Evolutionary conservation across 2,888 invertebrate genomes (phyloP).

Genomic region (Idaea biselata): DNA sequence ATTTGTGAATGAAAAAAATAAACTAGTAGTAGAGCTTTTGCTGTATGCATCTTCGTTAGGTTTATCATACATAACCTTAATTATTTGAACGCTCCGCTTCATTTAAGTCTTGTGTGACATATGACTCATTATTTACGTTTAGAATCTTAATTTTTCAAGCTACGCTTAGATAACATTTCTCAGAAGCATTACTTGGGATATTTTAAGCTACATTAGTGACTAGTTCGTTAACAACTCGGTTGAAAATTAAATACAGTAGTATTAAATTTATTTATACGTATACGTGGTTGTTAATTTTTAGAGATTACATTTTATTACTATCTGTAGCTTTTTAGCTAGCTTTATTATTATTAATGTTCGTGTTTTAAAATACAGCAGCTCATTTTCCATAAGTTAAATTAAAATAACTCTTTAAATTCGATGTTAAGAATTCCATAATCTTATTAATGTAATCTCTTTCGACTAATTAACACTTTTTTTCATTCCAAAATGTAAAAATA

Average conservation of each 20-base stretch:
- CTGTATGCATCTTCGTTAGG: slow-evolving; percentile 61
- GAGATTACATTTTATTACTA: not conserved
- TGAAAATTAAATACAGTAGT: not conserved
- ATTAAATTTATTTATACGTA: not conserved
- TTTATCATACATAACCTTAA: slow-evolving; percentile 76
- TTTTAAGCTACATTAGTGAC: slow-evolving; percentile 15
- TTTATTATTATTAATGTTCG: not conserved
- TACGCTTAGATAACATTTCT: slow-evolving; percentile 31
- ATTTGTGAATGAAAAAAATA: slow-evolving; percentile 77
- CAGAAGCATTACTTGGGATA: slow-evolving; percentile 27
- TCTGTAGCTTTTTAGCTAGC: not conserved
- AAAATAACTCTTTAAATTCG: not conserved
- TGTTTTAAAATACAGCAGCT: not conserved
- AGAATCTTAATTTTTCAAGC: slow-evolving; percentile 16
- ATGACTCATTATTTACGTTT: slow-evolving; percentile 49
- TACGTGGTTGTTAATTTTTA: not conserved
- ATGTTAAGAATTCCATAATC: not conserved
- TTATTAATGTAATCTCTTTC: not conserved
- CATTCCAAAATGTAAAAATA: not conserved
- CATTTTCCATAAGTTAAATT: not conserved
- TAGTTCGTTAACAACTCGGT: not conserved
- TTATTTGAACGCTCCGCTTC: slow-evolving; percentile 55
- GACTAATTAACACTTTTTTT: not conserved
- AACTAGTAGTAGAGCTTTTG: slow-evolving; percentile 73
- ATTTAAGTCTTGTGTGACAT: slow-evolving; percentile 44